Percentiles rank a stretch among this genome's conserved stretches.
Conservation (phyloP, 2,888 invertebrate genomes). For the Steinernema scapterisci region DNA sequence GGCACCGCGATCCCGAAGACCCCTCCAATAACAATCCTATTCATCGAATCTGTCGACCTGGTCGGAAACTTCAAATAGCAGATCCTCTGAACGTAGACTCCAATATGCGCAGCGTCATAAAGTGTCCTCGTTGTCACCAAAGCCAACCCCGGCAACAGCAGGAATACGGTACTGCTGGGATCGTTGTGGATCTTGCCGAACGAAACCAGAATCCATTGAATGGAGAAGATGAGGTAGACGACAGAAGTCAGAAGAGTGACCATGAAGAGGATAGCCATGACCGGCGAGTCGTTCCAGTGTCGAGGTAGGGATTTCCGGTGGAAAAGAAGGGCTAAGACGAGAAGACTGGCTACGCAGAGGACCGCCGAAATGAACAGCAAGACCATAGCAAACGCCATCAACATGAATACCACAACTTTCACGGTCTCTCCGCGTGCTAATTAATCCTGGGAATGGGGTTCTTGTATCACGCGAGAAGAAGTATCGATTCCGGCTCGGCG, state of each 20-base stretch:
- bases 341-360: neutral
- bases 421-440: too few relatives aligned
- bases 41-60: neutral
- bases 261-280: neutral
- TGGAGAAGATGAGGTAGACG: constrained; percentile 1
- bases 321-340: constrained; percentile 7
- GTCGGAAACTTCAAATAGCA: neutral
- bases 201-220: neutral
- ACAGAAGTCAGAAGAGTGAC: neutral
- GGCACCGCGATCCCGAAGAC: neutral
- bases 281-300: neutral
- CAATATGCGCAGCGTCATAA: constrained; percentile 8
- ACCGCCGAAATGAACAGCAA: constrained; percentile 3
- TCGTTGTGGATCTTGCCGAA: neutral
- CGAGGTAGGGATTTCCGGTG: neutral
- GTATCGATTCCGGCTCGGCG: too few relatives aligned
- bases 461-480: too few relatives aligned
- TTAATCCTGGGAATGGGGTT: too few relatives aligned
- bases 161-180: neutral
- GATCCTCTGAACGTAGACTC: constrained; percentile 14
- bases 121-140: constrained; percentile 2
- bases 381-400: constrained; percentile 27
- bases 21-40: neutral
- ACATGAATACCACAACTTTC: neutral
- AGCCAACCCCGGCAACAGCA: neutral